Percentiles rank a stretch among this genome's conserved stretches.
Evolutionary conservation across 64 coral and sea anemone species (phyloP).

Genomic region (Pachyseris speciosa): DNA sequence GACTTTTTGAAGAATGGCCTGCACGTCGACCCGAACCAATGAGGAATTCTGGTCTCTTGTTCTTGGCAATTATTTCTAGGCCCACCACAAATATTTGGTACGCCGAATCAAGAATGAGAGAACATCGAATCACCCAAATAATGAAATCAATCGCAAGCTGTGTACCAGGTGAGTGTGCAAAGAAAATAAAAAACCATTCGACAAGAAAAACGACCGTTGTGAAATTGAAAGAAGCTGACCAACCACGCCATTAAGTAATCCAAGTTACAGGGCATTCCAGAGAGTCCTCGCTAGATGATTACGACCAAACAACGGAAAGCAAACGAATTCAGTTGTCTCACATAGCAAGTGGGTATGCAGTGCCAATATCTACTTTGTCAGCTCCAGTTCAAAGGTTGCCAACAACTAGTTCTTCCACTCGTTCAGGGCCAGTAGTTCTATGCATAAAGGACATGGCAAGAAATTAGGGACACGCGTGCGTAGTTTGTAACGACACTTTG

Average conservation of each 20-base stretch:
- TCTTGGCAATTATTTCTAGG: constrained; percentile 40
- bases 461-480: too few species aligned
- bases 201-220: constrained; percentile 36
- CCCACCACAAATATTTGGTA: constrained; percentile 47
- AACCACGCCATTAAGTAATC: constrained; percentile 26
- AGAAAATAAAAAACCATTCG: constrained; percentile 61
- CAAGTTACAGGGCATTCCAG: constrained; percentile 49
- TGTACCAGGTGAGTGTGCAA: constrained; percentile 14
- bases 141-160: constrained; percentile 61
- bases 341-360: constrained; percentile 15
- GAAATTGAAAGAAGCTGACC: constrained; percentile 28
- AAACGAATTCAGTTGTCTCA: constrained; percentile 41
- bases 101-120: constrained; percentile 40
- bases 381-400: neutral
- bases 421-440: neutral
- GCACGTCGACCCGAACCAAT: constrained; percentile 15
- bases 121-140: constrained; percentile 49
- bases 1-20: constrained; percentile 44
- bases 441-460: neutral
- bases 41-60: constrained; percentile 49
- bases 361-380: neutral
- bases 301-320: neutral
- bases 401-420: neutral
- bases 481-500: too few species aligned
- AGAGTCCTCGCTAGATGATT: constrained; percentile 44